phyloP scores from a whole-genome alignment of 1,140 invertebrate genomes.

The Psix sp. region DNA sequence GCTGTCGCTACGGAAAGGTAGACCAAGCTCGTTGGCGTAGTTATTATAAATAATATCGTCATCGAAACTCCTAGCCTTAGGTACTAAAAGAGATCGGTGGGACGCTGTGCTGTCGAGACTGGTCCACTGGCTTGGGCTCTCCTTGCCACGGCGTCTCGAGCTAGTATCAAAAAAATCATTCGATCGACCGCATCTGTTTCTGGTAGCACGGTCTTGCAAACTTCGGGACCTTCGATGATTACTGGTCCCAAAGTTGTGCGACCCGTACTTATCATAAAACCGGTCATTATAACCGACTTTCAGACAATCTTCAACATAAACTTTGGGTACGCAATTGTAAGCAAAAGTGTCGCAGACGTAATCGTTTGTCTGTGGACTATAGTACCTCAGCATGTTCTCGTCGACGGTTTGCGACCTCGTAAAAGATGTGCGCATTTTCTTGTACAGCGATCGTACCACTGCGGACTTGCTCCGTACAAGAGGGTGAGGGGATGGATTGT shows the following conservation, averaged over 20 bases:
- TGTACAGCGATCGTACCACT: slow-evolving; percentile 76
- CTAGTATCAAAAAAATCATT: slow-evolving; percentile 46
- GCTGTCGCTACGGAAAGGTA: slow-evolving; percentile 19
- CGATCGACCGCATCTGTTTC: slow-evolving; percentile 35
- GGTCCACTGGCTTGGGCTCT: slow-evolving; percentile 15
- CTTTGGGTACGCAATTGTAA: slow-evolving; percentile 69
- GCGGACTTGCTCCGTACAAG: slow-evolving; percentile 78
- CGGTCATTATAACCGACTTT: slow-evolving; percentile 68
- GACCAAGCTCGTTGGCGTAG: slow-evolving; percentile 20
- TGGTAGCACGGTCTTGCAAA: slow-evolving; percentile 63
- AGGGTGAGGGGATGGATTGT: slow-evolving; percentile 72
- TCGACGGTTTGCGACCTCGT: slow-evolving; percentile 75
- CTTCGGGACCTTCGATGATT: slow-evolving; percentile 63
- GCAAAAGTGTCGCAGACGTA: slow-evolving; percentile 69
- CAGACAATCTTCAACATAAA: slow-evolving; percentile 72
- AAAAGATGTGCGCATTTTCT: slow-evolving; percentile 75
- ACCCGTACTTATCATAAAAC: slow-evolving; percentile 39
- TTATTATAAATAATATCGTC: slow-evolving; percentile 65
- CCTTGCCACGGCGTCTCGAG: slow-evolving; percentile 35
- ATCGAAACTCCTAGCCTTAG: slow-evolving; percentile 67
- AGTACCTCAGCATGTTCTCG: slow-evolving; percentile 72
- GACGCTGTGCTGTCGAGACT: slow-evolving; percentile 21
- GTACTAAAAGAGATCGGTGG: slow-evolving; percentile 65
- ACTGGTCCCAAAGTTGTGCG: slow-evolving; percentile 45
- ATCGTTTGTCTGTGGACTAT: slow-evolving; percentile 73